These are phyloP conservation scores for Drosophila melanica DNA, from an alignment of 1,140 invertebrate genomes.

Conservation along the genomic window DNA sequence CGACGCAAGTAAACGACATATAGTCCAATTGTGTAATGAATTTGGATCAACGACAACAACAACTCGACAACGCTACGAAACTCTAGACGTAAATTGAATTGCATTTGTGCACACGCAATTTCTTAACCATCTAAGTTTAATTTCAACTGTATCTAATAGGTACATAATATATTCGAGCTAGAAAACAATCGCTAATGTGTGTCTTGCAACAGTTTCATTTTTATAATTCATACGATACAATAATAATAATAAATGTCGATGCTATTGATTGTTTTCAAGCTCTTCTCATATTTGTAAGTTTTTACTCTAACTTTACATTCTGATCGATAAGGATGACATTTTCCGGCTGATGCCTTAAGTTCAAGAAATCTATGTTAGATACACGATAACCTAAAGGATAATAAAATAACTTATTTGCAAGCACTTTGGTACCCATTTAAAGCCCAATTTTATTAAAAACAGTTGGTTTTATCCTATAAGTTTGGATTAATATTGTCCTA, in stretches of 20 bases:
- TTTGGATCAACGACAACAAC: constrained; percentile 57
- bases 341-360: constrained; percentile 1
- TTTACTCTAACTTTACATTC: constrained; percentile 2
- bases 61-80: constrained; percentile 70
- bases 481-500: constrained; percentile 5
- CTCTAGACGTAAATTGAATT: background rate
- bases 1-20: constrained; percentile 56
- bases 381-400: background rate
- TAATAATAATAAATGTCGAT: background rate
- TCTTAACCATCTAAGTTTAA: background rate
- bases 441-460: background rate
- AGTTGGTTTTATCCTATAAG: background rate
- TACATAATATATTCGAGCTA: background rate
- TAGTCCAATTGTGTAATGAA: constrained; percentile 57
- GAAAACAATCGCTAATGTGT: constrained; percentile 8
- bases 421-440: background rate
- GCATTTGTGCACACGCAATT: background rate
- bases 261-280: constrained; percentile 3
- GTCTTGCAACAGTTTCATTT: background rate
- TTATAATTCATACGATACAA: no score
- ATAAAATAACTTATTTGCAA: background rate
- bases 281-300: background rate
- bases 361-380: constrained; percentile 9
- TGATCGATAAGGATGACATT: background rate
- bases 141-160: background rate